Evolutionary conservation across 2,888 invertebrate genomes (phyloP).

Genomic region (Stenichneumon culpator): DNA sequence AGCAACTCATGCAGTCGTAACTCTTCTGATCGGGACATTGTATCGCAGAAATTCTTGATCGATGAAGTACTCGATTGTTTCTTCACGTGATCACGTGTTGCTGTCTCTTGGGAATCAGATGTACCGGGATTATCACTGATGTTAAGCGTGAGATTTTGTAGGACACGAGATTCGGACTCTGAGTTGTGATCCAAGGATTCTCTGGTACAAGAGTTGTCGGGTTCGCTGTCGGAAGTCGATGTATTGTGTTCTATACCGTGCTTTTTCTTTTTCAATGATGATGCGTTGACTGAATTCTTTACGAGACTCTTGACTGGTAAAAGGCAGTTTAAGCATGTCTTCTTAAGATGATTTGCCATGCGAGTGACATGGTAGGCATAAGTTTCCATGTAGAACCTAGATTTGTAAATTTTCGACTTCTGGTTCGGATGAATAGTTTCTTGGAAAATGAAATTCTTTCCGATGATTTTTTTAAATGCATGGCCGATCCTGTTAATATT

Average conservation of each 20-base stretch:
- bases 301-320: not conserved
- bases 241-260: not conserved
- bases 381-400: not conserved
- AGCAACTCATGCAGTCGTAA: not conserved
- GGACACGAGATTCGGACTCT: not conserved
- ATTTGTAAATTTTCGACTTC: slow-evolving; percentile 12
- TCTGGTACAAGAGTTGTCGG: not conserved
- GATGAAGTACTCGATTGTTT: not conserved
- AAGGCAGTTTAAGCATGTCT: not conserved
- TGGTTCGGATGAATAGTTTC: not conserved
- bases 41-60: not conserved
- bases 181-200: not conserved
- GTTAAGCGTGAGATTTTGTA: not conserved
- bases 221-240: not conserved
- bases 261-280: not conserved
- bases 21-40: slow-evolving; percentile 5
- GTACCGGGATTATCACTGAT: not conserved
- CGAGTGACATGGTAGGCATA: slow-evolving; percentile 8
- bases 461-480: slow-evolving; percentile 4
- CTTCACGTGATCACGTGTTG: not conserved
- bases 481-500: not conserved
- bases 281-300: not conserved
- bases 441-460: slow-evolving; percentile 1
- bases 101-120: not conserved
- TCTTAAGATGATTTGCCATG: slow-evolving; percentile 13